These are phyloP conservation scores for Saturnia pavonia DNA, from an alignment of 2,888 invertebrate genomes.

Conservation along the genomic window DNA sequence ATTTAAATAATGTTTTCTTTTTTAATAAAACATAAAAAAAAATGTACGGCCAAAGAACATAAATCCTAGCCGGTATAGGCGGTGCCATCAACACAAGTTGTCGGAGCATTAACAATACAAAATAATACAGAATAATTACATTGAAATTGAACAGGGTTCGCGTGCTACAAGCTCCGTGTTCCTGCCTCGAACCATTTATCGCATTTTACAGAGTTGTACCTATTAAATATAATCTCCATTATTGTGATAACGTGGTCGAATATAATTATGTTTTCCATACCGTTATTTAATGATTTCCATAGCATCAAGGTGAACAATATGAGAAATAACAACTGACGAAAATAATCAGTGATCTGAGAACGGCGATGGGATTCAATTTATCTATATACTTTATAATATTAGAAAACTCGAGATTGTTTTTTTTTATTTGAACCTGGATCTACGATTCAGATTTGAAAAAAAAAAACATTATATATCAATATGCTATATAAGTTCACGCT, in stretches of 20 bases:
- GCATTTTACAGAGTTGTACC: slow-evolving; percentile 7
- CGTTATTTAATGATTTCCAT: neutral
- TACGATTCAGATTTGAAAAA: too few species aligned
- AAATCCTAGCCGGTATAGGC: neutral
- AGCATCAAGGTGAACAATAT: neutral
- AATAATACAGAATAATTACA: slow-evolving; percentile 10
- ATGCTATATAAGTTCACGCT: too few species aligned
- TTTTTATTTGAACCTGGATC: too few species aligned
- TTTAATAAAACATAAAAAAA: neutral
- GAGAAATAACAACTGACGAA: neutral
- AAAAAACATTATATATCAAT: too few species aligned
- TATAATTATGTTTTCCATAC: neutral
- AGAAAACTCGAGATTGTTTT: too few species aligned
- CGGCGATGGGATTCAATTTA: too few species aligned
- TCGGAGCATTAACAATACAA: slow-evolving; percentile 9
- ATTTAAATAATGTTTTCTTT: too few species aligned
- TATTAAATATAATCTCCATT: slow-evolving; percentile 8
- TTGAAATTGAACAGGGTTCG: slow-evolving; percentile 6
- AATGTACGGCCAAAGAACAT: neutral
- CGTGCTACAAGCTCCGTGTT: slow-evolving; percentile 6
- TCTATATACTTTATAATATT: too few species aligned
- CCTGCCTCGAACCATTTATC: slow-evolving; percentile 7
- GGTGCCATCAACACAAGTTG: slow-evolving; percentile 7
- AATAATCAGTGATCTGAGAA: neutral
- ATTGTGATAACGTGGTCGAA: neutral